Evolutionary conservation across 2,888 invertebrate genomes (phyloP).

Genomic region (Zelleria hepariella): DNA sequence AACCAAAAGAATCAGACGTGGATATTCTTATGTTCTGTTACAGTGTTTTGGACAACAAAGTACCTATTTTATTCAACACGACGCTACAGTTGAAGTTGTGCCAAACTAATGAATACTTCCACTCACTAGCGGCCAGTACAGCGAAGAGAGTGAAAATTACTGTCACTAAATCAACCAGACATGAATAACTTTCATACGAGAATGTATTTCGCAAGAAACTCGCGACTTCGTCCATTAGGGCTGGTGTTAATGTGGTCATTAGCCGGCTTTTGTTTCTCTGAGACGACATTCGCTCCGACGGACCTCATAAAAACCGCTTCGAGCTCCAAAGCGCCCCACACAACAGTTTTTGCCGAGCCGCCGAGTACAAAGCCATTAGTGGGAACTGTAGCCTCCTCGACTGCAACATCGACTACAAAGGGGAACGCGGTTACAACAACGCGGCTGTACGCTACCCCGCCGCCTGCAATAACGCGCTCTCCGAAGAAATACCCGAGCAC

Average conservation of each 20-base stretch:
- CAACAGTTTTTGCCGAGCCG: constrained; percentile 30
- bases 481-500: constrained; percentile 45
- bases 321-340: constrained; percentile 31
- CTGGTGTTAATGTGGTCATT: constrained; percentile 40
- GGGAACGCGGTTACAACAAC: constrained; percentile 45
- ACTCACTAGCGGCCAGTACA: not conserved
- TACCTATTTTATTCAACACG: constrained; percentile 5
- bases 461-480: constrained; percentile 34
- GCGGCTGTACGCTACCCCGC: constrained; percentile 41
- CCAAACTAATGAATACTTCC: constrained; percentile 19
- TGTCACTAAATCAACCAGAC: not conserved
- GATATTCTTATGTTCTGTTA: not conserved
- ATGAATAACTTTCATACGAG: constrained; percentile 5
- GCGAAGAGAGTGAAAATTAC: not conserved
- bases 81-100: constrained; percentile 19
- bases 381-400: constrained; percentile 36
- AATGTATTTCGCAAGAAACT: constrained; percentile 7
- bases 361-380: constrained; percentile 38
- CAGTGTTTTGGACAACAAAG: not conserved
- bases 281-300: constrained; percentile 30
- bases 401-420: constrained; percentile 48
- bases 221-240: constrained; percentile 15
- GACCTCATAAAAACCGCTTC: constrained; percentile 35
- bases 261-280: constrained; percentile 34
- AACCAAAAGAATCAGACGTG: constrained; percentile 4